Base-by-base conservation (phyloP, 2,797 vertebrate genomes). In the Chaenodraco wilsoni region DNA sequence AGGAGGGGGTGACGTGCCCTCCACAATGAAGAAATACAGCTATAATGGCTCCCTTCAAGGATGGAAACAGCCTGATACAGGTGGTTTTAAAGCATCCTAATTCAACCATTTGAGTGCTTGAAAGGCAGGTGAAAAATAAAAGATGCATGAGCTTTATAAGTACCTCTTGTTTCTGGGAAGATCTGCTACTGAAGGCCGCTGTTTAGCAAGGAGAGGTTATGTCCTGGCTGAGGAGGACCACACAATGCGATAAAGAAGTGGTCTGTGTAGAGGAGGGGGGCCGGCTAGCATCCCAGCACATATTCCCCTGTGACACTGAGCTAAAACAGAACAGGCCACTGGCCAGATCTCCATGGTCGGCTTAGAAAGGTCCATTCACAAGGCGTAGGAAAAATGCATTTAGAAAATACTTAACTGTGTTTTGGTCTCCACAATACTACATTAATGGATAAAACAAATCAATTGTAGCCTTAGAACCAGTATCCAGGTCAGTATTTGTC, bases 191-290 rank as follows among this genome's bases (percentile, higher is more conserved):
- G 45, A 79, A 74, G 27, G 57, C 33, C 0, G 5, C 41, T 31
- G 27, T 23, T 46, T 23, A 37, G 57, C 33, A 12, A 72, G 43
- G 54, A n/a, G 14, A 4, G 49, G 37, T 74, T 65, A 66, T 71
- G 65, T 68, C 69, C 27, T 21, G 65, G 1, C 41, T 65, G 51
- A 77, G 65, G 72, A 78, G 74, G 58, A 66, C 50, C 56, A 52
- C 9, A n/a, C 63, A 72, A 68, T 37, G 33, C 43, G 54, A 40
- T 19, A 43, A 49, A 65, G 21, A 57, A 19, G 49, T 31, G 54
- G 31, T 64, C 44, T 52, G 54, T 72, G 27, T 19, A 48, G 58
- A 41, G 2, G n/a, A 9, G 50, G 43, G 21, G 17, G 46, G 12
- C 55, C 70, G 65, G 69, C n/a, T 3, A 21, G n/a, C 15, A 57